Conservation (phyloP, 2,888 invertebrate species). For the Coleophora flavipennella region DNA sequence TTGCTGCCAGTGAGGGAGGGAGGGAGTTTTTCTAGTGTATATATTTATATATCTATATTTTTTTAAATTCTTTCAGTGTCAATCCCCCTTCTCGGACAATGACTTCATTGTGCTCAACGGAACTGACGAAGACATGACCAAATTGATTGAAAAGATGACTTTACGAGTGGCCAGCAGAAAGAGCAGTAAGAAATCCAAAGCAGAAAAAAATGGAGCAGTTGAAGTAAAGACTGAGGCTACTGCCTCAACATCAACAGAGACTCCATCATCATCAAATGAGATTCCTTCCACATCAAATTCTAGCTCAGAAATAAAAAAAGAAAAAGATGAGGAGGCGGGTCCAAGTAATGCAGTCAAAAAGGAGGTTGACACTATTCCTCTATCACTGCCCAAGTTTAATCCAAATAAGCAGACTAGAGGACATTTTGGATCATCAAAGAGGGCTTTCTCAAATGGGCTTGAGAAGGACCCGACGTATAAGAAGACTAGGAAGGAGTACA, state of each 20-base stretch:
- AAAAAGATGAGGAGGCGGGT: conserved; percentile 50
- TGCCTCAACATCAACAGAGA: conserved; percentile 18
- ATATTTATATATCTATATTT: too few species aligned
- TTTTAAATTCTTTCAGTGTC: conserved; percentile 74
- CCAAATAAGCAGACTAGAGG: conserved; percentile 55
- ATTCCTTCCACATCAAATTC: conserved; percentile 15
- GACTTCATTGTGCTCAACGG: conserved; percentile 93
- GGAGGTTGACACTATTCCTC: conserved; percentile 59
- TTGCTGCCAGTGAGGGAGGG: too few species aligned
- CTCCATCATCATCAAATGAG: neutral
- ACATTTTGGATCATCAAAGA: conserved; percentile 57
- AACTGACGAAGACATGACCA: conserved; percentile 81
- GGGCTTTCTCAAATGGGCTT: conserved; percentile 47
- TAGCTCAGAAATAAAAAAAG: conserved; percentile 26
- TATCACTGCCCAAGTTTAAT: conserved; percentile 57
- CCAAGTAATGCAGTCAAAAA: conserved; percentile 43
- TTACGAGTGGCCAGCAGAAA: conserved; percentile 79
- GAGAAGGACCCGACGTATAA: conserved; percentile 79
- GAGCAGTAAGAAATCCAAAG: conserved; percentile 74
- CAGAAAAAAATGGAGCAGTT: conserved; percentile 31
- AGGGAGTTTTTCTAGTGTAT: too few species aligned
- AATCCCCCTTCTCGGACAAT: conserved; percentile 79
- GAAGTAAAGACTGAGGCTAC: conserved; percentile 32
- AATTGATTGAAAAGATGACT: conserved; percentile 77
- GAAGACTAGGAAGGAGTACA: conserved; percentile 85